Evolutionary conservation across 2,797 vertebrate species (phyloP).

Genomic region (Trachurus trachurus): DNA sequence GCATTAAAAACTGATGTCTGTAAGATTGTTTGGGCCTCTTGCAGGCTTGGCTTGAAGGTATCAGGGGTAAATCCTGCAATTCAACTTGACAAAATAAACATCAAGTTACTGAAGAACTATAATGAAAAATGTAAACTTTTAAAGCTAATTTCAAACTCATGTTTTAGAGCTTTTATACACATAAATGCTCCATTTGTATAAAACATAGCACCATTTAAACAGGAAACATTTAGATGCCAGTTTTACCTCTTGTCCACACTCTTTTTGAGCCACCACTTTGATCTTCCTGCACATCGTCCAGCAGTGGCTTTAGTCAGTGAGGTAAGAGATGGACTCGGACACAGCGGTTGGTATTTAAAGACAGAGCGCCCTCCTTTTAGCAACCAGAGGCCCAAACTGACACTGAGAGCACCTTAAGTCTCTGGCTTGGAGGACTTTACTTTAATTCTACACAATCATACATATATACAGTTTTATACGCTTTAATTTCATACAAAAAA

Average conservation of each 20-base stretch:
- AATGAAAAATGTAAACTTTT: background rate
- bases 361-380: slow-evolving; percentile 47
- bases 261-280: background rate
- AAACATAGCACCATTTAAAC: background rate
- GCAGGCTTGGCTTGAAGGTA: background rate
- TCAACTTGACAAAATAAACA: background rate
- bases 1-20: background rate
- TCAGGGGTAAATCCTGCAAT: background rate
- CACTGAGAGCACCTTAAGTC: slow-evolving; percentile 52
- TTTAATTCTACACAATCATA: slow-evolving; percentile 89
- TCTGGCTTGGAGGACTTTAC: slow-evolving; percentile 76
- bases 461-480: slow-evolving; percentile 88
- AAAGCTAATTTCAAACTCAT: background rate
- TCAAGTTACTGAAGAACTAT: background rate
- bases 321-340: slow-evolving; percentile 46
- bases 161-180: background rate
- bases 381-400: slow-evolving; percentile 46
- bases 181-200: background rate
- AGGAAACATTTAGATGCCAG: too few relatives aligned
- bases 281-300: background rate
- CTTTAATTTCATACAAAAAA: slow-evolving; percentile 85
- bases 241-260: background rate
- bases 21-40: background rate
- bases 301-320: slow-evolving; percentile 4
- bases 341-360: slow-evolving; percentile 48